Percentiles rank a stretch among this genome's conserved stretches.
These are phyloP conservation scores for Chrysochloris asiatica DNA, from an alignment of 2,113 vertebrate species.

Conservation along the genomic window DNA sequence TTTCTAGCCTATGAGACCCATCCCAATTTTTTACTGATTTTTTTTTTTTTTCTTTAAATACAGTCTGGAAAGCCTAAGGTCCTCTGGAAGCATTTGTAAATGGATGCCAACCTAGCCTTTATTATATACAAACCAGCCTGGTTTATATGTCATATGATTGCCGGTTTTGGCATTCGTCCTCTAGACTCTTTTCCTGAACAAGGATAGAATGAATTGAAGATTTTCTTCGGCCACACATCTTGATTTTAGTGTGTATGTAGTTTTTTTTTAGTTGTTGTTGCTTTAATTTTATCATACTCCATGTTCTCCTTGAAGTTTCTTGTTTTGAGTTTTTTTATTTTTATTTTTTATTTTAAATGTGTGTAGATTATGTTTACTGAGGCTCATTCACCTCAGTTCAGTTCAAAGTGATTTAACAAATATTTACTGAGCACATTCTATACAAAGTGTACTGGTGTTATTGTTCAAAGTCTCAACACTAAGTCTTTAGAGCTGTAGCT, in stretches of 20 bases:
- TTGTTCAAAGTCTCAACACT: not conserved
- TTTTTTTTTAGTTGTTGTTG: not conserved
- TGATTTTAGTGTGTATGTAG: not conserved
- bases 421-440: not conserved
- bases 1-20: slow-evolving; percentile 42
- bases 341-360: not conserved
- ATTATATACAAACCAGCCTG: no score
- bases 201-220: not conserved
- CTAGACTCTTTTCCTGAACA: not conserved
- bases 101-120: not conserved
- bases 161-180: not conserved
- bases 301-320: slow-evolving; percentile 37
- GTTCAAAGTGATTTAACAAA: not conserved
- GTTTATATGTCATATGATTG: not conserved
- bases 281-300: slow-evolving; percentile 37
- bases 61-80: not conserved
- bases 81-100: slow-evolving; percentile 36
- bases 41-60: slow-evolving; percentile 54
- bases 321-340: not conserved
- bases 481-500: not conserved
- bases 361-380: not conserved
- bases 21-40: slow-evolving; percentile 25
- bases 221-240: not conserved
- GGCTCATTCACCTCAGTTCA: not conserved
- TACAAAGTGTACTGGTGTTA: not conserved